These are phyloP conservation scores for Cichlasoma orientale DNA, from an alignment of 2,797 vertebrate species.

Conservation along the genomic window DNA sequence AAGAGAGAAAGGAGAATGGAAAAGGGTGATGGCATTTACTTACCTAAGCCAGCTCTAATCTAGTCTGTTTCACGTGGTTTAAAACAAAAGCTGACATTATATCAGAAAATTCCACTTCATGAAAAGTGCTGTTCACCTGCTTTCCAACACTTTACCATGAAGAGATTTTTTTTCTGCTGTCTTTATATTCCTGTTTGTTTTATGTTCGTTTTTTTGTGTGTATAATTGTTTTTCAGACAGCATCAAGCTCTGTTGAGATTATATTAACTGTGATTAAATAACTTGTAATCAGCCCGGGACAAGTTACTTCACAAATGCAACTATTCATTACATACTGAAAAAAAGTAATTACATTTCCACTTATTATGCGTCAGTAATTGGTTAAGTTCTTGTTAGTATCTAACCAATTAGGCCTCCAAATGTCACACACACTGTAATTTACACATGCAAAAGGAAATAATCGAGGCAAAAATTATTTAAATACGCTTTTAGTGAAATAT, in stretches of 20 bases:
- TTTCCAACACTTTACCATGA: not conserved
- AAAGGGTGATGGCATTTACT: slow-evolving; percentile 43
- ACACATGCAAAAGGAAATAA: not conserved
- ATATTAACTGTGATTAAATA: not conserved
- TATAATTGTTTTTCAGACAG: not conserved
- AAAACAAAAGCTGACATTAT: slow-evolving; percentile 37
- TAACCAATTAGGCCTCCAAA: not conserved
- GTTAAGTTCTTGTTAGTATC: not conserved
- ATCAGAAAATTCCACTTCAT: slow-evolving; percentile 24
- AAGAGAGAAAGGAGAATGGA: not conserved
- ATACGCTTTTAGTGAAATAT: too few species aligned
- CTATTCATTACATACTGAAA: not conserved
- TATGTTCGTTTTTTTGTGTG: not conserved
- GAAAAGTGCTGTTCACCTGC: not conserved
- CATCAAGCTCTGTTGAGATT: not conserved
- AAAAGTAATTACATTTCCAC: not conserved
- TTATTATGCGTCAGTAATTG: not conserved
- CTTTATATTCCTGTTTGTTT: not conserved
- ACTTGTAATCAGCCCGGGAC: not conserved
- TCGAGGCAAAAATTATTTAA: not conserved
- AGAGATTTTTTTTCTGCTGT: slow-evolving; percentile 8
- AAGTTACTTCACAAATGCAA: not conserved
- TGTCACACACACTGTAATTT: not conserved
- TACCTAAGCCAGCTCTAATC: slow-evolving; percentile 34
- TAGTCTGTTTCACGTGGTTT: slow-evolving; percentile 30